Percentiles rank a stretch among this genome's conserved stretches.
Conservation (phyloP, 1,140 invertebrate species). For the Luehdorfia chinensis region DNA sequence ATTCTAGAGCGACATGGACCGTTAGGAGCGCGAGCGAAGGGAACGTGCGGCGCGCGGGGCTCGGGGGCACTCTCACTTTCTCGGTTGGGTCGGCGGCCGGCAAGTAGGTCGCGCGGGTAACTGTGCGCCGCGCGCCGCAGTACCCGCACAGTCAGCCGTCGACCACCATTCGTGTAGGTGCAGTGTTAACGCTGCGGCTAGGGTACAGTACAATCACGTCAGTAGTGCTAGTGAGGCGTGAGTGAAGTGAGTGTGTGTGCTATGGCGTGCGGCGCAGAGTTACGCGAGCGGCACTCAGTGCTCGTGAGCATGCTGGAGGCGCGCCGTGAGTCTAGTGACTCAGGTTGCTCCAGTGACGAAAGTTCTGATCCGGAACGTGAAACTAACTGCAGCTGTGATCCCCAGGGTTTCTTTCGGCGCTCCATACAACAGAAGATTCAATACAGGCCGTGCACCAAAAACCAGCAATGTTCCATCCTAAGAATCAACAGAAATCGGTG, state of each 20-base stretch:
- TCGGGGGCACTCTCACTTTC: slow-evolving; percentile 80
- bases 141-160: slow-evolving; percentile 67
- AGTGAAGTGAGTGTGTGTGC: slow-evolving; percentile 56
- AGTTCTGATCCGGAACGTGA: slow-evolving; percentile 63
- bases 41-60: slow-evolving; percentile 36
- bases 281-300: slow-evolving; percentile 72
- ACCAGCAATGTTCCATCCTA: slow-evolving; percentile 97
- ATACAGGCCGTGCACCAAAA: slow-evolving; percentile 97
- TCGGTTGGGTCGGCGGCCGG: slow-evolving; percentile 80
- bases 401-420: slow-evolving; percentile 90
- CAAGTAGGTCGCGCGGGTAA: slow-evolving; percentile 83
- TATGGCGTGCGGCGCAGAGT: slow-evolving; percentile 65
- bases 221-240: slow-evolving; percentile 43
- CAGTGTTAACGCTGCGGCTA: slow-evolving; percentile 28
- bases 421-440: slow-evolving; percentile 99
- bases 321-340: slow-evolving; percentile 74
- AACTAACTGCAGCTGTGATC: slow-evolving; percentile 79
- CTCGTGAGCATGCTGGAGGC: slow-evolving; percentile 77
- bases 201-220: slow-evolving; percentile 30
- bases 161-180: slow-evolving; percentile 60
- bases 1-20: slow-evolving; percentile 73
- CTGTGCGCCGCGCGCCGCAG: slow-evolving; percentile 71
- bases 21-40: slow-evolving; percentile 57
- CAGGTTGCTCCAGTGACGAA: slow-evolving; percentile 80
- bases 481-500: slow-evolving; percentile 98